These are phyloP conservation scores for Eilema griseolum DNA, from an alignment of 2,888 invertebrate genomes.

Conservation along the genomic window DNA sequence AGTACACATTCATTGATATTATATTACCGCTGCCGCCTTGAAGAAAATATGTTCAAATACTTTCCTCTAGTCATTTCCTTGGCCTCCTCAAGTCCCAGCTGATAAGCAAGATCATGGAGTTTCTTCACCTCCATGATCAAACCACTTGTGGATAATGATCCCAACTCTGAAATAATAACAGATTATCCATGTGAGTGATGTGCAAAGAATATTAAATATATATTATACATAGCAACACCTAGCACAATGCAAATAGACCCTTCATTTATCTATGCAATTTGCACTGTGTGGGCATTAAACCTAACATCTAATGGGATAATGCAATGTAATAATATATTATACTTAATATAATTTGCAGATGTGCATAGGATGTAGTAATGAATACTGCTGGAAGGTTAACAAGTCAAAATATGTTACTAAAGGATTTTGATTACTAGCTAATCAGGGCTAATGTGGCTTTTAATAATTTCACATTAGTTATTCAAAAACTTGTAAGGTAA, in stretches of 20 bases:
- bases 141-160: constrained; percentile 92
- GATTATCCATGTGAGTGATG: constrained; percentile 2
- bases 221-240: too few species aligned
- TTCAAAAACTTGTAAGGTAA: not conserved
- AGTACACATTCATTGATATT: not conserved
- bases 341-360: too few species aligned
- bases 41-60: constrained; percentile 94
- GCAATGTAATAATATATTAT: too few species aligned
- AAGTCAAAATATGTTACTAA: not conserved
- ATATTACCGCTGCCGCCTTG: constrained; percentile 68
- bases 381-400: not conserved
- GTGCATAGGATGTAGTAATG: not conserved
- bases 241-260: too few species aligned
- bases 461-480: not conserved
- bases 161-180: constrained; percentile 87
- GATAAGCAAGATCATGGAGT: constrained; percentile 97
- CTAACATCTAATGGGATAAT: not conserved
- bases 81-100: constrained; percentile 97
- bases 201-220: too few species aligned
- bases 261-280: too few species aligned
- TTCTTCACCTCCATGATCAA: constrained; percentile 97
- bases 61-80: constrained; percentile 99
- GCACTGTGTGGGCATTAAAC: not conserved
- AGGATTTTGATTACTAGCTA: not conserved
- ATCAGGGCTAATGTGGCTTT: not conserved